Conservation (phyloP, 2,113 vertebrate genomes). For the Gracilinanus agilis region DNA sequence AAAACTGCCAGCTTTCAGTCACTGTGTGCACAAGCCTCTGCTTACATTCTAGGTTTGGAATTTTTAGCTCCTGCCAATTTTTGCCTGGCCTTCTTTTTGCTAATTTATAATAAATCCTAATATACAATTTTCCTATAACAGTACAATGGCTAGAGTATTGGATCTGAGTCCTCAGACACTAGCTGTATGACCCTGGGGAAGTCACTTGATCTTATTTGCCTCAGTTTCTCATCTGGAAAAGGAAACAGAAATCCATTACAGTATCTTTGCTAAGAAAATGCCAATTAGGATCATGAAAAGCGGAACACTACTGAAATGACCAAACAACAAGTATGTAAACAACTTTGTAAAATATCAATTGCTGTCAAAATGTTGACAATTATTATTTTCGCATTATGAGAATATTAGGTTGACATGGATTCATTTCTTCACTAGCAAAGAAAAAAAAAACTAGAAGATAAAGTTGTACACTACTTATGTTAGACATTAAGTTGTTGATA, state of each 20-base stretch:
- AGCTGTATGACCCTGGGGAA: neutral
- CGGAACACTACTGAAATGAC: neutral
- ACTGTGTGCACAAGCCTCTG: too few relatives aligned
- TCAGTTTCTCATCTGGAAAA: neutral
- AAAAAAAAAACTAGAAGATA: neutral
- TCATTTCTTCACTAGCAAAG: neutral
- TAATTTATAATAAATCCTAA: too few relatives aligned
- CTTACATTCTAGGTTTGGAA: too few relatives aligned
- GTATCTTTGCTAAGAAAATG: neutral
- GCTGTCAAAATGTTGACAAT: neutral
- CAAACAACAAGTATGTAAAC: neutral
- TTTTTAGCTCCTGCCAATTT: too few relatives aligned
- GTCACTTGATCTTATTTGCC: too few relatives aligned
- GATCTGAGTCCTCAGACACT: too few relatives aligned
- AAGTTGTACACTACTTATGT: neutral
- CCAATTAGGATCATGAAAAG: neutral
- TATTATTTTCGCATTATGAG: neutral
- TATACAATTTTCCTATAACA: too few relatives aligned
- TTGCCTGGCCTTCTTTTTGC: too few relatives aligned
- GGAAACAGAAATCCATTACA: neutral
- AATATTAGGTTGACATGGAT: neutral
- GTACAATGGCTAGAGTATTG: too few relatives aligned
- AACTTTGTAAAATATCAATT: neutral
- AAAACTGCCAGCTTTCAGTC: too few relatives aligned
- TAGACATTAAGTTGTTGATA: neutral